Base-by-base conservation (phyloP, 2,113 vertebrate species). In the Ailuropoda melanoleuca region DNA sequence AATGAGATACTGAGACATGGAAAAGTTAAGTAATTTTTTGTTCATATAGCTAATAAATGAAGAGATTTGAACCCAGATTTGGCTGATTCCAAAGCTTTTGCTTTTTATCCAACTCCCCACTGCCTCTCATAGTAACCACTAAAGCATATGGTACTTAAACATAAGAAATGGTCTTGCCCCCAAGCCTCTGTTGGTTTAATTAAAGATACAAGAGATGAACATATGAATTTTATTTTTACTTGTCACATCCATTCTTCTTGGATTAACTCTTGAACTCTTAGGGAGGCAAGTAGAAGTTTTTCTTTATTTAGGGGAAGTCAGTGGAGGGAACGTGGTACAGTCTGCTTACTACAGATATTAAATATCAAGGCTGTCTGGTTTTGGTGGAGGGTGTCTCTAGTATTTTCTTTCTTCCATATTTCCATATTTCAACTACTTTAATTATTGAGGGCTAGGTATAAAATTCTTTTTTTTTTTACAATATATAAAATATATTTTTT, bases 371-470 rank as follows among this genome's bases (percentile, higher is more conserved):
- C n/a, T 86, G 6, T 66, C 70, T 89, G 43, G 4, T 37, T 58
- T 90, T 72, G 50, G 11, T 74, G 37, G 50, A 80, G 18, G 19
- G 31, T 58, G 4, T 88, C 68, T 43, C 21, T 56, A 88, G 31
- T 58, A 68, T 37, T 37, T 50, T 90, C 53, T 78, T 93, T 29
- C 39, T 96, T 83, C 60, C 23, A 15, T 90, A 75, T 92, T 90
- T 85, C 56, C 23, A 13, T 88, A 37, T 89, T 95, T 95, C 43
- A 72, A 4, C 78, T 72, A 77, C 18, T 9, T 31, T 94, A 77
- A 48, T 91, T 95, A 31, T 81, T 95, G 29, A 81, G 21, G 37
- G 19, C 24, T 88, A 93, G 13, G 53, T 90, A 77, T n/a, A 97
- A 74, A 96, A 55, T n/a, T n/a, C n/a, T n/a, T n/a, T n/a, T n/a